Evolutionary conservation across 2,113 vertebrate genomes (phyloP), one percentile per base, ranked within the genome.

Genomic region (Mus pahari): DNA sequence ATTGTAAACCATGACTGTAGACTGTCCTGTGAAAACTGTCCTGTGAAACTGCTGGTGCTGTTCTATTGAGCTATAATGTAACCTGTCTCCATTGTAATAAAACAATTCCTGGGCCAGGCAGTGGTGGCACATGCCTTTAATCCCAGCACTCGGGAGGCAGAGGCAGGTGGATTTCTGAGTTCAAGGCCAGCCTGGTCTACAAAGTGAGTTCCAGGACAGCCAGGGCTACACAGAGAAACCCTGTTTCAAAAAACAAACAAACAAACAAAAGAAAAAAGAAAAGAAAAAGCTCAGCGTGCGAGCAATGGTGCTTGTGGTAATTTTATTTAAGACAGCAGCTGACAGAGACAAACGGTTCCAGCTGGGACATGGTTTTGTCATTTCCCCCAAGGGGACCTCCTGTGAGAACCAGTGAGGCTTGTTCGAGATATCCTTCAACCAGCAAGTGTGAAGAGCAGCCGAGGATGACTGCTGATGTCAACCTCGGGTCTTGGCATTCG

Each of bases 281-380:
- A 90, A 22, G 3, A 19, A 58, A 58, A 58, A 91, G 22, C 11
- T 82, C 31, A 88, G 58, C 84, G 20, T 79, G 87, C 45, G 33
- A 39, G 87, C 39, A 28, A 36, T 86, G 45, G 71, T 74, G 10
- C 10, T 74, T 11, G 94, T 39, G 64, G 64, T n/a, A 58, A 89
- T 60, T 73, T 58, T 68, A 89, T 81, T 92, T 75, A 79, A 77
- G 93, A 81, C 17, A 91, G 39, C 36, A 58, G 89, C 16, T 82
- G 82, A 92, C 58, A 68, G 74, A 97, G 74, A 90, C 13, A 58
- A 5, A 66, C 60, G 22, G 20, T 66, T 68, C 24, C n/a, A 10
- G 9, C 13, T 79, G 31, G 14, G 45, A 33, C 12, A n/a, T 81
- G 24, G 62, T 53, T 39, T 91, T 81, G 39, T 48, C 39, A 48